Base-by-base conservation (phyloP, 2,888 invertebrate species). In the Macrostomum cliftonense region DNA sequence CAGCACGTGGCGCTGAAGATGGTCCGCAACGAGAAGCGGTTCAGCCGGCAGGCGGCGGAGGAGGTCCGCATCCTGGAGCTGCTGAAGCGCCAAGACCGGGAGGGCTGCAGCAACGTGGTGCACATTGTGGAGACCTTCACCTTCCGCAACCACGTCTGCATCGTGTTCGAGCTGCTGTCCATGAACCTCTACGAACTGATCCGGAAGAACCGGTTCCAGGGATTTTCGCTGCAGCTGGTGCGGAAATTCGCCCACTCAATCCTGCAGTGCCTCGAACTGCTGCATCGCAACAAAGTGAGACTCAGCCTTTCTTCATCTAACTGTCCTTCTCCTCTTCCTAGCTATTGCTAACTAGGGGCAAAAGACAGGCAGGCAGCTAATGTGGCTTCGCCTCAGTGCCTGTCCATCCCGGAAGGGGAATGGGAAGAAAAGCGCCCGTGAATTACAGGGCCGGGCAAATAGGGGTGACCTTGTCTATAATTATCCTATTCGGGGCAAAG, bases 111-210 rank as follows among this genome's bases (percentile, higher is more conserved):
- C 83, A 91, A 93, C 70, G 85, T 91, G 53, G 88, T 93, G 60
- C 91, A 91, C 71, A 89, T 91, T 86, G 81, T 81, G 67, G 89
- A 93, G 70, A 83, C 83, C 64, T 93, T 93, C 72, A 84, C 83
- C 58, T 93, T 93, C 76, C 78, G 91, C 49, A 84, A 82, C 74
- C 91, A 93, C 72, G 88, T 87, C 75, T 93, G 91, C 74, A 93
- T 93, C 61, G 91, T 89, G 42, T 93, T 93, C 73, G 91, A 93
- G 72, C 75, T 76, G 50, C 78, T 91, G 56, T 86, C 84, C 61
- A 87, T 93, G 16, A 93, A 93, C 73, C 76, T 93, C 45, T 91
- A 91, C 72, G 91, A 93, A 76, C 77, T 93, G 65, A 91, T 91
- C 59, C 89, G 89, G 75, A 91, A 88, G 74, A 93, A 91, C 74